A percentile compares a stretch with the other conserved stretches of the same genome.
Conservation (phyloP, 2,888 invertebrate species). For the Troides helena region DNA sequence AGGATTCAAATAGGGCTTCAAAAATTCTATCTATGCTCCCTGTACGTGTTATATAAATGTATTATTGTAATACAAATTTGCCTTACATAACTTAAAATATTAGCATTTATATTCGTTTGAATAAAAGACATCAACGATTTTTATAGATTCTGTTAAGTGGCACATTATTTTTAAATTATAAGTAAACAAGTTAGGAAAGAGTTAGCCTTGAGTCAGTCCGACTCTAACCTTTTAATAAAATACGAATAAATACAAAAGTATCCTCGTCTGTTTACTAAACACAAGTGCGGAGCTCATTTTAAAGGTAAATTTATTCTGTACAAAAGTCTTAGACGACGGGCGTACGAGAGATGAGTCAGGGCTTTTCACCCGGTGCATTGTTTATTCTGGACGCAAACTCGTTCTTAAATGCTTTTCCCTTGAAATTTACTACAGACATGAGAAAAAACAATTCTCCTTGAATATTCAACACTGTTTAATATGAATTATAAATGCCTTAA, state of each 20-base stretch:
- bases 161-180: conserved; percentile 13
- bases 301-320: conserved; percentile 70
- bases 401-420: conserved; percentile 59
- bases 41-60: no score
- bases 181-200: conserved; percentile 23
- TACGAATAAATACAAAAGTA: conserved; percentile 38
- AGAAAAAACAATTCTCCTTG: conserved; percentile 43
- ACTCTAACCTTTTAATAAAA: conserved; percentile 21
- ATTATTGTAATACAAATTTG: no score
- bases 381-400: conserved; percentile 66
- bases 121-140: background rate
- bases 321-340: conserved; percentile 56
- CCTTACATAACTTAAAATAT: background rate
- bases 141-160: background rate
- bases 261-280: conserved; percentile 48
- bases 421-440: conserved; percentile 51
- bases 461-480: conserved; percentile 52
- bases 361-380: conserved; percentile 68
- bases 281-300: conserved; percentile 50
- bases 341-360: conserved; percentile 67
- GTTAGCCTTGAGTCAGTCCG: conserved; percentile 23
- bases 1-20: no score
- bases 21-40: no score
- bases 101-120: background rate
- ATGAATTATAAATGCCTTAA: conserved; percentile 48